Percentiles rank a stretch among this genome's conserved stretches.
Evolutionary conservation across 2,113 vertebrate genomes (phyloP).

Genomic region (Leiothrix lutea): DNA sequence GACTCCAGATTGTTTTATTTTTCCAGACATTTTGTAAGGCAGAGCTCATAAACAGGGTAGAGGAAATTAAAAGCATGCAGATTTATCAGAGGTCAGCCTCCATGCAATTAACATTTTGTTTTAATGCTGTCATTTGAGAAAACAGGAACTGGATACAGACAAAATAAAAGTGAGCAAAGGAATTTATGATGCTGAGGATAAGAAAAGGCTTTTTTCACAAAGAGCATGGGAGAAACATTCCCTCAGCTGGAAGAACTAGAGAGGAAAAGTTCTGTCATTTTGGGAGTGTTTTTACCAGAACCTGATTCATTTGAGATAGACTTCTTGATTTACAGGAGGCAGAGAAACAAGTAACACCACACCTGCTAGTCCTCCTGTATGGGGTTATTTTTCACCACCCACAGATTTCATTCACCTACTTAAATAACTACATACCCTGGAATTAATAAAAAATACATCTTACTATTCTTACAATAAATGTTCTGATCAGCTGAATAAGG

Average conservation of each 20-base stretch:
- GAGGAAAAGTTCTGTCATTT: not conserved
- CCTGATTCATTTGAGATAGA: not conserved
- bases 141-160: not conserved
- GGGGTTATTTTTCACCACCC: not conserved
- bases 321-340: not conserved
- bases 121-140: not conserved
- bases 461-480: not conserved
- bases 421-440: not conserved
- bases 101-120: not conserved
- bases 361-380: not conserved
- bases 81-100: not conserved
- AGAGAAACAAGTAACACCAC: not conserved
- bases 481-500: not conserved
- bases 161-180: not conserved
- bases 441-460: not conserved
- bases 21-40: not conserved
- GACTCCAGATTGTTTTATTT: not conserved
- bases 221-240: not conserved
- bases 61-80: not conserved
- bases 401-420: not conserved
- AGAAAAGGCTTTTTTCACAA: not conserved
- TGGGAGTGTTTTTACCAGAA: not conserved
- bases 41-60: not conserved
- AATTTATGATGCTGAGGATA: fast-evolving
- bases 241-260: not conserved